Evolutionary conservation across 1,140 invertebrate species (phyloP).

Genomic region (Drosophila busckii): DNA sequence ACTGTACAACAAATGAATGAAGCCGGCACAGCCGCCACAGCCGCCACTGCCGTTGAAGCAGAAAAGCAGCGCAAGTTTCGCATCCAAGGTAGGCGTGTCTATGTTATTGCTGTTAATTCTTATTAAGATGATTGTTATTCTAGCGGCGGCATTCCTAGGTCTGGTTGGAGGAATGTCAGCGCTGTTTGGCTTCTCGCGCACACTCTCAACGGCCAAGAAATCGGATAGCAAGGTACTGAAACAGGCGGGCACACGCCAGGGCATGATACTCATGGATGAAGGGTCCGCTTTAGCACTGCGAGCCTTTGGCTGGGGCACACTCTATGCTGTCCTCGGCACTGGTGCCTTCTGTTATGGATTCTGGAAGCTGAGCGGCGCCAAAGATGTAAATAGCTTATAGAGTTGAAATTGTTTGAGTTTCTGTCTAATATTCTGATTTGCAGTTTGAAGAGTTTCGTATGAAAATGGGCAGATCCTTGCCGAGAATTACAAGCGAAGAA

Average conservation of each 20-base stretch:
- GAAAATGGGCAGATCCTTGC: slow-evolving; percentile 86
- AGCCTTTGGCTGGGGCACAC: slow-evolving; percentile 91
- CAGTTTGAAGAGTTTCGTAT: slow-evolving; percentile 86
- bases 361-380: slow-evolving; percentile 93
- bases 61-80: slow-evolving; percentile 59
- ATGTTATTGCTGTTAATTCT: background rate
- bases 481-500: slow-evolving; percentile 88
- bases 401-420: background rate
- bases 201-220: slow-evolving; percentile 87
- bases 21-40: slow-evolving; percentile 35
- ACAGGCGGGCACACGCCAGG: slow-evolving; percentile 87
- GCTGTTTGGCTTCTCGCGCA: slow-evolving; percentile 88
- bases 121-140: slow-evolving; percentile 47
- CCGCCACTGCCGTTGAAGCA: slow-evolving; percentile 42
- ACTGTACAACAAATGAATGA: slow-evolving; percentile 34
- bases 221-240: slow-evolving; percentile 90
- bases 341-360: slow-evolving; percentile 89
- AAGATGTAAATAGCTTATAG: slow-evolving; percentile 81
- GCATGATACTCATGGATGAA: slow-evolving; percentile 85
- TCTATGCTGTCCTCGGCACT: slow-evolving; percentile 91
- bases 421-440: background rate
- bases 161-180: slow-evolving; percentile 89
- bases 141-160: slow-evolving; percentile 87
- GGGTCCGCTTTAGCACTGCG: slow-evolving; percentile 88
- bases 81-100: slow-evolving; percentile 50